Conservation (phyloP, 2,113 vertebrate species). For the Trochalopteron elliotii region DNA sequence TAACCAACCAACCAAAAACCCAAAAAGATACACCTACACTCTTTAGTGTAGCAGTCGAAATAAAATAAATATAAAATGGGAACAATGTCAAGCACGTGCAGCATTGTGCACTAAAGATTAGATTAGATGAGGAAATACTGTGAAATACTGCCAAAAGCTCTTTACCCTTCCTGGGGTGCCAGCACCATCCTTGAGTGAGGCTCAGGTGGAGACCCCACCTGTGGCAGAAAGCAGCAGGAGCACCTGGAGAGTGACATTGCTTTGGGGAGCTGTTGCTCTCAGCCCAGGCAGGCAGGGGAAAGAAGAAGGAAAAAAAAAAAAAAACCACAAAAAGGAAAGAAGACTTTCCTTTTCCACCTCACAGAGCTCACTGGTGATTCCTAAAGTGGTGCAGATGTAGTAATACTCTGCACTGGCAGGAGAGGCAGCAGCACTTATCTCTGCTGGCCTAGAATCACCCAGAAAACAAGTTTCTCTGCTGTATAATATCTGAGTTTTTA, state of each 20-base stretch:
- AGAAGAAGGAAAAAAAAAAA: too few species aligned
- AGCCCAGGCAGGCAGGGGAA: not conserved
- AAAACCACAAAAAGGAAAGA: too few species aligned
- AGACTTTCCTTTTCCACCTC: not conserved
- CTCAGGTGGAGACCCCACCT: not conserved
- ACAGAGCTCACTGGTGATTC: not conserved
- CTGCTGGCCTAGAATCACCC: not conserved
- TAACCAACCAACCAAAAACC: not conserved
- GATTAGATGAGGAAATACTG: not conserved
- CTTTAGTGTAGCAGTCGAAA: not conserved
- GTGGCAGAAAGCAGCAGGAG: not conserved
- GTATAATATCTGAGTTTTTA: not conserved
- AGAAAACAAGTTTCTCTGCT: not conserved
- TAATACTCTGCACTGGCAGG: not conserved
- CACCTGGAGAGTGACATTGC: rapidly evolving
- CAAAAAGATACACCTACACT: not conserved
- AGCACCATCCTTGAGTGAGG: not conserved
- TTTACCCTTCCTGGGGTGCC: not conserved
- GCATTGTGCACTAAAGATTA: not conserved
- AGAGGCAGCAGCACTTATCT: not conserved
- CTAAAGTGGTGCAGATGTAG: not conserved
- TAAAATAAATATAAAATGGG: not conserved
- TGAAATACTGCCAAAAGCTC: not conserved
- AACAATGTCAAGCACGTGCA: not conserved
- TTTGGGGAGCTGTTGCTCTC: not conserved